phyloP scores from a whole-genome alignment of 2,888 invertebrate genomes.

The Steromphala cineraria region DNA sequence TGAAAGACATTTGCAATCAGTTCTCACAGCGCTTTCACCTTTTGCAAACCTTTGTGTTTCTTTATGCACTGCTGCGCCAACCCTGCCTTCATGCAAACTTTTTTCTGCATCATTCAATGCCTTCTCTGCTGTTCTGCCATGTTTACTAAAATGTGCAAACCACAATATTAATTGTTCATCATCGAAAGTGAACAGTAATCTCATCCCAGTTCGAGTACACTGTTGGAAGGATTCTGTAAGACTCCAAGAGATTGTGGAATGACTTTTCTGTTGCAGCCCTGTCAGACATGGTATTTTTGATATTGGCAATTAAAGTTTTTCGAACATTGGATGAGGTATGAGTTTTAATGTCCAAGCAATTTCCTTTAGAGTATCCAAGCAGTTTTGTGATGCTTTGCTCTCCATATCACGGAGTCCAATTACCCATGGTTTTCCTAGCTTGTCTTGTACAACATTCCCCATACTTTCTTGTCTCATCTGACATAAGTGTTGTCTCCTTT shows the following conservation, averaged over 20 bases:
- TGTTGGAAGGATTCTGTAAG: conserved; percentile 24
- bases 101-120: neutral
- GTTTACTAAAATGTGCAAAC: conserved; percentile 27
- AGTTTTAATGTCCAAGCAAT: neutral
- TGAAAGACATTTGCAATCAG: conserved; percentile 6
- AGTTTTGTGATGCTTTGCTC: conserved; percentile 13
- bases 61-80: neutral
- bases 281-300: conserved; percentile 29
- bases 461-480: conserved; percentile 19
- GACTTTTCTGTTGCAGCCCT: conserved; percentile 28
- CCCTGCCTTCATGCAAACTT: neutral
- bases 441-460: conserved; percentile 19
- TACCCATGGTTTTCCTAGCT: conserved; percentile 6
- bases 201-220: conserved; percentile 7
- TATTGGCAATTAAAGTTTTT: conserved; percentile 10
- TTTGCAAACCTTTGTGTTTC: neutral
- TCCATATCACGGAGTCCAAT: conserved; percentile 21
- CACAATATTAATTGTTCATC: conserved; percentile 31
- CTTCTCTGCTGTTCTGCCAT: conserved; percentile 24
- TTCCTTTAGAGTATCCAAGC: conserved; percentile 12
- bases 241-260: conserved; percentile 23
- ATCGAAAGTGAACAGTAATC: neutral
- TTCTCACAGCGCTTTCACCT: conserved; percentile 1
- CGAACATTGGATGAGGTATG: neutral
- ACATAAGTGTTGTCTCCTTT: neutral